Evolutionary conservation across 2,888 invertebrate species (phyloP).

Genomic region (Metopia argyrocephala): DNA sequence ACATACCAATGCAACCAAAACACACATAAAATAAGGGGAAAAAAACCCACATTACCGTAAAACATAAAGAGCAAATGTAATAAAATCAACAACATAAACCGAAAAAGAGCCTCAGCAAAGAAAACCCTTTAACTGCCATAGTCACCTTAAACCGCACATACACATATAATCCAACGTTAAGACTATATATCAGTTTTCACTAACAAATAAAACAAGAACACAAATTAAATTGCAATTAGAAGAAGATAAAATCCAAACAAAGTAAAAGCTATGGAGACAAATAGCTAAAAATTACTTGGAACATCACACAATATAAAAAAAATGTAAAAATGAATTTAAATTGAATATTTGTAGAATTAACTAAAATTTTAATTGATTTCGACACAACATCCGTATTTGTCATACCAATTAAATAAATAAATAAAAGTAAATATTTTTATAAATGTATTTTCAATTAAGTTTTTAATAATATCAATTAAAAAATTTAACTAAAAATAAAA

Average conservation of each 20-base stretch:
- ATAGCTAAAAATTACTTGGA: slow-evolving; percentile 5
- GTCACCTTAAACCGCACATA: neutral
- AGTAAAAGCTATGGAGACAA: neutral
- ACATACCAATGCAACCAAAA: slow-evolving; percentile 13
- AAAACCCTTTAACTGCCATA: slow-evolving; percentile 20
- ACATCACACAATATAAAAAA: too few relatives aligned
- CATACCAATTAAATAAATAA: too few relatives aligned
- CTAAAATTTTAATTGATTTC: too few relatives aligned
- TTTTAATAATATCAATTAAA: too few relatives aligned
- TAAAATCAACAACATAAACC: neutral
- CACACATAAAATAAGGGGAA: too few relatives aligned
- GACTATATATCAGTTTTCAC: slow-evolving; percentile 13
- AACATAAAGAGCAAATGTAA: neutral
- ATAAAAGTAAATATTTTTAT: too few relatives aligned
- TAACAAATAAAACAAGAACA: too few relatives aligned
- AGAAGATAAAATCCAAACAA: neutral
- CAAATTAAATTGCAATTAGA: slow-evolving; percentile 8
- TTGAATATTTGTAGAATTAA: too few relatives aligned
- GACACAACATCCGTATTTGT: too few relatives aligned
- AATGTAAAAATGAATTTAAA: too few relatives aligned
- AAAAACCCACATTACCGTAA: neutral
- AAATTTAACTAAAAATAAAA: too few relatives aligned
- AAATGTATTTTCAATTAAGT: too few relatives aligned
- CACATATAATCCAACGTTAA: neutral
- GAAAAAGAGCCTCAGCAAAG: slow-evolving; percentile 34